A percentile compares a stretch with the other conserved stretches of the same genome.
These are phyloP conservation scores for Parascotia fuliginaria DNA, from an alignment of 2,888 invertebrate species.

Conservation along the genomic window DNA sequence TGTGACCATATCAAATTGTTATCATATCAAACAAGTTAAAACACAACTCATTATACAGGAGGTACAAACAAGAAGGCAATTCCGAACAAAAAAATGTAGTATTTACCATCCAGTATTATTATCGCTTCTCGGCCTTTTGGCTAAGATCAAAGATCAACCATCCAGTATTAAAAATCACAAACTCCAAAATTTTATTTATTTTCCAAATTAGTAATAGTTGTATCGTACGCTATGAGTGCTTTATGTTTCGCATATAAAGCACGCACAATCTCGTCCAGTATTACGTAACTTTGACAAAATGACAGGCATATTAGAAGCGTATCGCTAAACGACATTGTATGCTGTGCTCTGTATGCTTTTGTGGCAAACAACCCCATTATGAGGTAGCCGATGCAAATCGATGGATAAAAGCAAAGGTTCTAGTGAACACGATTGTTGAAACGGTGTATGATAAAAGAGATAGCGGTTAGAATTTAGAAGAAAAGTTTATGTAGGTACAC, in stretches of 20 bases:
- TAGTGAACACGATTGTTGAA: constrained; percentile 54
- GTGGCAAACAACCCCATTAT: constrained; percentile 62
- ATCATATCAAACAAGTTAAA: too few species aligned
- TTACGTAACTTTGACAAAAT: constrained; percentile 47
- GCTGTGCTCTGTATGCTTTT: constrained; percentile 59
- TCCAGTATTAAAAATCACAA: too few species aligned
- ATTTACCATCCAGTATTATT: too few species aligned
- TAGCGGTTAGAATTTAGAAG: too few species aligned
- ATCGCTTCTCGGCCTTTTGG: too few species aligned
- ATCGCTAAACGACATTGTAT: constrained; percentile 64
- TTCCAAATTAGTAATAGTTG: constrained; percentile 23
- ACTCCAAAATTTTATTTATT: background rate
- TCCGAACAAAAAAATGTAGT: too few species aligned
- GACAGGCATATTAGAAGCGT: constrained; percentile 49
- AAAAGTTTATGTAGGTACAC: too few species aligned
- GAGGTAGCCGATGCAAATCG: constrained; percentile 54
- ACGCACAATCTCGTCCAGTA: constrained; percentile 19
- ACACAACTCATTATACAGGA: too few species aligned
- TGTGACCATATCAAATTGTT: too few species aligned
- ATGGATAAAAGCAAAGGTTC: constrained; percentile 61
- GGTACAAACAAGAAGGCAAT: too few species aligned
- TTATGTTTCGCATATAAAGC: background rate
- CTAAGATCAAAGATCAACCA: too few species aligned
- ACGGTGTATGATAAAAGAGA: constrained; percentile 27
- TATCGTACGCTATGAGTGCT: background rate